Evolutionary conservation across 2,888 invertebrate species (phyloP).

Genomic region (Drosophila kambysellisi): DNA sequence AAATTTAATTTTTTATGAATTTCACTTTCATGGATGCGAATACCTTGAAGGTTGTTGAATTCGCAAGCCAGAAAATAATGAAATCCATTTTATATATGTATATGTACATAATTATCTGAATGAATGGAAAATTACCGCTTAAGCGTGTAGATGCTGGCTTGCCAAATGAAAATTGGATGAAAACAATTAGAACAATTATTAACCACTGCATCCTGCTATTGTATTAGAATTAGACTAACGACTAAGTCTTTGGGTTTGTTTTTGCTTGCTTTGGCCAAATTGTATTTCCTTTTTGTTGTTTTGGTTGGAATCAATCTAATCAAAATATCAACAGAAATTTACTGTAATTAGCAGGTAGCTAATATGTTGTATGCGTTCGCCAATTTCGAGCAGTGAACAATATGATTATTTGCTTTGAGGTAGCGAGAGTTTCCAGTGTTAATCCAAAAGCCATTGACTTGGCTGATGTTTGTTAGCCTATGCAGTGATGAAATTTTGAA

Average conservation of each 20-base stretch:
- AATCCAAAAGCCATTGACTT: constrained; percentile 20
- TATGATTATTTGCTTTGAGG: constrained; percentile 11
- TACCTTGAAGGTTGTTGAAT: constrained; percentile 9
- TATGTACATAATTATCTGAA: constrained; percentile 20
- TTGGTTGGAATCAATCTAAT: constrained; percentile 29
- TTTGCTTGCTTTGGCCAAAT: not conserved
- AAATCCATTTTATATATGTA: constrained; percentile 14
- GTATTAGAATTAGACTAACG: constrained; percentile 3
- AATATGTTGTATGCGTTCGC: constrained; percentile 42
- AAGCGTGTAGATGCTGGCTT: constrained; percentile 6
- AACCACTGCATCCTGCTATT: constrained; percentile 4
- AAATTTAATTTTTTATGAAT: constrained; percentile 53
- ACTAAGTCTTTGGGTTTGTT: not conserved
- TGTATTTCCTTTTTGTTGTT: constrained; percentile 12
- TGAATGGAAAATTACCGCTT: constrained; percentile 44
- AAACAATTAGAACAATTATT: constrained; percentile 1
- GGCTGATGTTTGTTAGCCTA: constrained; percentile 1
- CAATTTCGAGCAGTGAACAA: constrained; percentile 6
- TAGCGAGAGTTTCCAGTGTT: constrained; percentile 15
- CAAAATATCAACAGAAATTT: constrained; percentile 40
- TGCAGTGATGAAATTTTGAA: constrained; percentile 16
- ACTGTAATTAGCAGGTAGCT: constrained; percentile 60
- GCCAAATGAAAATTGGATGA: not conserved
- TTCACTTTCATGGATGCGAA: constrained; percentile 54
- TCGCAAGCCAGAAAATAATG: not conserved